Percentiles rank a stretch among this genome's conserved stretches.
phyloP scores from a whole-genome alignment of 2,797 vertebrate species.

The Acanthopagrus latus region DNA sequence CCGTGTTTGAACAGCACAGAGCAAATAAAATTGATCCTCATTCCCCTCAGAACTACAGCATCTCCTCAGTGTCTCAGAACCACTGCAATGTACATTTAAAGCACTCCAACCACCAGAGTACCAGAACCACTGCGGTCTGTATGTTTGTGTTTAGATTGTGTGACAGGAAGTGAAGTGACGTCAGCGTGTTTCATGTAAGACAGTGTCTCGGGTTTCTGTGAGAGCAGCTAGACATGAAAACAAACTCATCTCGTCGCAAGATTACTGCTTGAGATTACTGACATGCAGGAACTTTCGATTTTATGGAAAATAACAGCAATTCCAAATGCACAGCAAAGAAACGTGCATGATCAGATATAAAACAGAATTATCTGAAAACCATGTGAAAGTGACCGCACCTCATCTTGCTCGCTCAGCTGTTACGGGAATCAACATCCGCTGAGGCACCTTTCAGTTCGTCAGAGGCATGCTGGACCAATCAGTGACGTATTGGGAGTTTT shows the following conservation, averaged over 20 bases:
- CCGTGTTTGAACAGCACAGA: neutral
- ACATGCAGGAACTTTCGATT: neutral
- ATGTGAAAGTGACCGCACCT: neutral
- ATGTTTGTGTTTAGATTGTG: slow-evolving; percentile 46
- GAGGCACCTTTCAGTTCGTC: neutral
- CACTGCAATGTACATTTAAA: slow-evolving; percentile 7
- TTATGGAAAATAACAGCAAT: neutral
- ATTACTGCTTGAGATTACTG: neutral
- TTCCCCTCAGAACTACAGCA: neutral
- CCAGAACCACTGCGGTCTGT: slow-evolving; percentile 13
- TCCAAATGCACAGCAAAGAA: neutral
- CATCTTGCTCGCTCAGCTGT: neutral
- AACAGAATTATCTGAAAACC: neutral
- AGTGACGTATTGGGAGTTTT: neutral
- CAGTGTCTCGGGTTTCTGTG: slow-evolving; percentile 18
- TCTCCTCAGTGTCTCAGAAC: neutral
- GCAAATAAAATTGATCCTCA: neutral
- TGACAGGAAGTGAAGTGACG: slow-evolving; percentile 79
- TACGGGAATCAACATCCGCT: neutral
- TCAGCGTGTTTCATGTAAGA: slow-evolving; percentile 32
- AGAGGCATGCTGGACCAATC: neutral
- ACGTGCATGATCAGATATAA: neutral
- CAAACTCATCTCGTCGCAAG: slow-evolving; percentile 51
- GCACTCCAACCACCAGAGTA: slow-evolving; percentile 38
- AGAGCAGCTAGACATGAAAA: slow-evolving; percentile 61